Conservation (phyloP, 2,113 vertebrate species). For the Gallinago undulata region DNA sequence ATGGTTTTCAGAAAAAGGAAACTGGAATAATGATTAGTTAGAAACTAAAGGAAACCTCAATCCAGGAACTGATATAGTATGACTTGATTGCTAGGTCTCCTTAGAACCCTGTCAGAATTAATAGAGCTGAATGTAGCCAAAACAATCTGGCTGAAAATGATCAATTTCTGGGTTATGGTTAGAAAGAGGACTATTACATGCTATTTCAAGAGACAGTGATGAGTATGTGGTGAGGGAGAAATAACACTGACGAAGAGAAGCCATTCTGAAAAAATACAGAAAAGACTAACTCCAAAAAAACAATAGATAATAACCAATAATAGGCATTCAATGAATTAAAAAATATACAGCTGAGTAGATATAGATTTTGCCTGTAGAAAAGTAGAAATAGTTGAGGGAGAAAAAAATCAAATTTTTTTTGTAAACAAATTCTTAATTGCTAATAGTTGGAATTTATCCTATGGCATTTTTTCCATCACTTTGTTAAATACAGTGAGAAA, state of each 20-base stretch:
- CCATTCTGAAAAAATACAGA: neutral
- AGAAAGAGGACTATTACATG: neutral
- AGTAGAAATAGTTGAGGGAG: neutral
- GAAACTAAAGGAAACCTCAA: neutral
- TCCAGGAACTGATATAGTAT: neutral
- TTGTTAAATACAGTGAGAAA: neutral
- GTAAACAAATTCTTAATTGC: neutral
- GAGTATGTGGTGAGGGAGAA: neutral
- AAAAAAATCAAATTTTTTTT: neutral
- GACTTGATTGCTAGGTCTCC: neutral
- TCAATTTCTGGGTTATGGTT: neutral
- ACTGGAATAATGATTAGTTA: neutral
- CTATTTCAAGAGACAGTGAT: neutral
- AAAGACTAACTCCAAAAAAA: accelerated
- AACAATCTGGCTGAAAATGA: neutral
- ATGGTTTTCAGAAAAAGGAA: neutral
- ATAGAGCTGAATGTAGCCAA: neutral
- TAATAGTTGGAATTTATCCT: neutral
- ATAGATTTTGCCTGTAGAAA: neutral
- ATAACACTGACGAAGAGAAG: neutral
- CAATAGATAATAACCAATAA: neutral
- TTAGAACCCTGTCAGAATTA: neutral
- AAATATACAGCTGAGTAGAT: neutral
- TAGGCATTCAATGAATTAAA: neutral
- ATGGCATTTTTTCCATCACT: neutral